Base-by-base conservation (phyloP, 2,888 invertebrate genomes). In the Drosophila mulleri region DNA sequence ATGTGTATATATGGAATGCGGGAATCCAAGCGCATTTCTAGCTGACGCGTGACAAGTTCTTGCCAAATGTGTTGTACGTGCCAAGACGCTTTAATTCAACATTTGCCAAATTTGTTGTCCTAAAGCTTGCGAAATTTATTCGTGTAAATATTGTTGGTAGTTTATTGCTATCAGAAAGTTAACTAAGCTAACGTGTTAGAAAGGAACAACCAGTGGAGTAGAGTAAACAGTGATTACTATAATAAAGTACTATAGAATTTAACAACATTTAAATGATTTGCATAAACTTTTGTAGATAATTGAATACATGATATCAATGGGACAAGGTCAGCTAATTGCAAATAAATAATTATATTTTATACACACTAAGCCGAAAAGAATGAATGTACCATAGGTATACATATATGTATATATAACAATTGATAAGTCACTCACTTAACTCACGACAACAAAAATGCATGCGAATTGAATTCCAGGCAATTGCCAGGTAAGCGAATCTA, bases 31-130 rank as follows among this genome's bases (percentile, higher is more conserved):
- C 12, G 14, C 56, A 18, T 29, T 62, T 77, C 58, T 66, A 39
- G 54, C 11, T 47, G 42, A 67, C 76, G 75, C 85, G 85, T 82
- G 82, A 69, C 65, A 32, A 8, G n/a, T n/a, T 50, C 54, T 75
- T 29, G 23, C 39, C 50, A 67, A 70, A 26, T 32, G 32, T 52
- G 56, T 62, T 37, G 39, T 56, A 87, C 85, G 88, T 82, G 82
- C 68, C 65, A 18, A 53, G 52, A 37, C 16, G 42, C 39, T 23
- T n/a, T 70, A 81, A 81, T 75, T 56, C 58, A 35, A 67, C 50
- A 47, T 53, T 48, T 54, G 60, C 62, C 45, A 41, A n/a, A 58
- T 62, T 18, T 26, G 1, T n/a, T 11, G 9, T 4, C n/a, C 37
- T 20, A 9, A 58, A 44, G 9, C 26, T 50, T 59, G n/a, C 44